Percentiles rank a stretch among this genome's conserved stretches.
Evolutionary conservation across 2,888 invertebrate species (phyloP).

Genomic region (Polydrusus tereticollis): DNA sequence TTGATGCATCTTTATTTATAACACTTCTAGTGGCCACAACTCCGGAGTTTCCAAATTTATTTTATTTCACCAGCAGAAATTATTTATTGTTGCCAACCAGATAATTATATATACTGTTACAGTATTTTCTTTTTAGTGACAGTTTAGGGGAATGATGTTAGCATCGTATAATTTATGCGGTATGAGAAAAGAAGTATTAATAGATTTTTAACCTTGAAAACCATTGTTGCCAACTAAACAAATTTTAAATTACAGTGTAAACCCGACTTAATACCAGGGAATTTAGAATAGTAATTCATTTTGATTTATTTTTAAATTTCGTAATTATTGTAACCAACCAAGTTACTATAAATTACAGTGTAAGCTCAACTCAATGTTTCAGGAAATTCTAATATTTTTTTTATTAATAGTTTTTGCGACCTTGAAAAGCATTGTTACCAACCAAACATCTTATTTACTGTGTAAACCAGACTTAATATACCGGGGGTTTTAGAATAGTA

Average conservation of each 20-base stretch:
- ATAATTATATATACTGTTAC: no score
- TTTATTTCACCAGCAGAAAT: no score
- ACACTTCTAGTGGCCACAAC: no score
- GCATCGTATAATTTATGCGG: no score
- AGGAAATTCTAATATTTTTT: background rate
- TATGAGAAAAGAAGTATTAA: background rate
- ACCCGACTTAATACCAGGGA: background rate
- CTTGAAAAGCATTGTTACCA: slow-evolving; percentile 18
- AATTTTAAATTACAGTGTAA: background rate
- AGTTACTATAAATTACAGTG: no score
- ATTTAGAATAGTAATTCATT: no score
- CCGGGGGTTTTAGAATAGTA: background rate
- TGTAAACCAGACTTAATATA: background rate
- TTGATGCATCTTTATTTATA: no score
- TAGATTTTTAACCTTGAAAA: background rate
- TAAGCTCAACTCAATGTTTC: no score
- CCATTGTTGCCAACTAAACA: slow-evolving; percentile 11
- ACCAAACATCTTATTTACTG: background rate
- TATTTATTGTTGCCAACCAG: background rate
- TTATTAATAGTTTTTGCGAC: slow-evolving; percentile 8
- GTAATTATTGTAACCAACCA: no score
- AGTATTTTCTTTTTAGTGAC: no score
- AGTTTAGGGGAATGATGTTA: background rate
- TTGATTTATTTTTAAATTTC: no score
- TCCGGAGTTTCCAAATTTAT: no score